Conservation (phyloP, 2,797 vertebrate genomes). For the Atherinosoma microstoma region DNA sequence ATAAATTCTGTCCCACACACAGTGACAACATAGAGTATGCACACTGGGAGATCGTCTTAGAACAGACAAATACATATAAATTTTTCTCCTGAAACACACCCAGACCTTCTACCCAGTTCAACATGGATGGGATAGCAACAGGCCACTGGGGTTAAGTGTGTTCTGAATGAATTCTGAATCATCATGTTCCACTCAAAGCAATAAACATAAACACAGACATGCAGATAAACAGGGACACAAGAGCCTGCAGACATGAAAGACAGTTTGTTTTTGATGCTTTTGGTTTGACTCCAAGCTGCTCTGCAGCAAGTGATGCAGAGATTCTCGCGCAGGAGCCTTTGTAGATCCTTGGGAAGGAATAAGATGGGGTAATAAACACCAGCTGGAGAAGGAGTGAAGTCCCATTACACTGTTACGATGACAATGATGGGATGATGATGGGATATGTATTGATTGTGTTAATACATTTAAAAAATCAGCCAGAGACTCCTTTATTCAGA, state of each 20-base stretch:
- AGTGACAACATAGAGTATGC: background rate
- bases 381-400: background rate
- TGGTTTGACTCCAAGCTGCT: conserved; percentile 54
- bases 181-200: conserved; percentile 61
- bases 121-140: conserved; percentile 43
- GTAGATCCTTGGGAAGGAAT: conserved; percentile 21
- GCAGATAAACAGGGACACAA: conserved; percentile 16
- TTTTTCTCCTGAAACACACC: conserved; percentile 20
- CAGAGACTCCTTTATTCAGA: no score
- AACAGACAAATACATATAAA: conserved; percentile 1
- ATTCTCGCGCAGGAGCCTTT: conserved; percentile 42
- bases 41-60: conserved; percentile 13
- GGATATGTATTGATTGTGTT: no score
- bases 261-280: conserved; percentile 67
- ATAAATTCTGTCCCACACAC: conserved; percentile 22
- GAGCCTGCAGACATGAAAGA: conserved; percentile 52
- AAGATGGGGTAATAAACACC: background rate
- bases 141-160: conserved; percentile 43
- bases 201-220: conserved; percentile 56
- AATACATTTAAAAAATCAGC: no score
- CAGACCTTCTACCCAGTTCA: conserved; percentile 30
- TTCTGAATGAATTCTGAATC: conserved; percentile 54
- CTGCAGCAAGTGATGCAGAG: conserved; percentile 50
- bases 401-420: background rate
- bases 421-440: no score